phyloP scores from a whole-genome alignment of 1,140 invertebrate genomes.

The Eriosoma lanigerum region DNA sequence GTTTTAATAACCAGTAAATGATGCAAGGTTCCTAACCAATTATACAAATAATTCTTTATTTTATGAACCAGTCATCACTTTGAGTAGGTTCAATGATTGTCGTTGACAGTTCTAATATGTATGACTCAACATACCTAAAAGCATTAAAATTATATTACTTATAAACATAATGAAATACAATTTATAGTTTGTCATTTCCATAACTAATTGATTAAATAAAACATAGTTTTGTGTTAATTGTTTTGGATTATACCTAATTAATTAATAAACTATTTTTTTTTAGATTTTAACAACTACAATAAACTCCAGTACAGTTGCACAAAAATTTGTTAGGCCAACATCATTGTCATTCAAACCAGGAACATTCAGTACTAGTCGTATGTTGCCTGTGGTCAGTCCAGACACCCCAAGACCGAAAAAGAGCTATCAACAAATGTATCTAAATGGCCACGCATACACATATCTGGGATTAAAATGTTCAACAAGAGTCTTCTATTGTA shows the following conservation, averaged over 20 bases:
- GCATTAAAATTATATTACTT: not conserved
- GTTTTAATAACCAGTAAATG: conserved; percentile 11
- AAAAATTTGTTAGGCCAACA: conserved; percentile 71
- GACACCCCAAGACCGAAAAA: conserved; percentile 87
- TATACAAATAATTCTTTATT: not conserved
- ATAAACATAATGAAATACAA: not conserved
- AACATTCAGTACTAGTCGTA: conserved; percentile 76
- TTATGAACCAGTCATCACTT: not conserved
- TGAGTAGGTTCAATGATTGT: not conserved
- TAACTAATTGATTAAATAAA: too few relatives aligned
- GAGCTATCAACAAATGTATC: conserved; percentile 81
- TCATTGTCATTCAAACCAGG: conserved; percentile 79
- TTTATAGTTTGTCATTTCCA: too few relatives aligned
- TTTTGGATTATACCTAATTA: not conserved
- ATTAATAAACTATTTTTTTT: not conserved
- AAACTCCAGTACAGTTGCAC: conserved; percentile 4
- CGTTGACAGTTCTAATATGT: not conserved
- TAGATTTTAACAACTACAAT: conserved; percentile 23
- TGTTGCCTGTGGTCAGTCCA: conserved; percentile 78
- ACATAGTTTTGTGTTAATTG: too few relatives aligned
- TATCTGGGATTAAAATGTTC: conserved; percentile 88
- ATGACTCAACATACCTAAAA: not conserved
- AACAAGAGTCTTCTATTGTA: conserved; percentile 88
- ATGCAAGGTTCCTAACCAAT: not conserved
- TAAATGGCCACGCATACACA: conserved; percentile 90